Conservation (phyloP, 2,888 invertebrate genomes). For the Lottia gigantea region DNA sequence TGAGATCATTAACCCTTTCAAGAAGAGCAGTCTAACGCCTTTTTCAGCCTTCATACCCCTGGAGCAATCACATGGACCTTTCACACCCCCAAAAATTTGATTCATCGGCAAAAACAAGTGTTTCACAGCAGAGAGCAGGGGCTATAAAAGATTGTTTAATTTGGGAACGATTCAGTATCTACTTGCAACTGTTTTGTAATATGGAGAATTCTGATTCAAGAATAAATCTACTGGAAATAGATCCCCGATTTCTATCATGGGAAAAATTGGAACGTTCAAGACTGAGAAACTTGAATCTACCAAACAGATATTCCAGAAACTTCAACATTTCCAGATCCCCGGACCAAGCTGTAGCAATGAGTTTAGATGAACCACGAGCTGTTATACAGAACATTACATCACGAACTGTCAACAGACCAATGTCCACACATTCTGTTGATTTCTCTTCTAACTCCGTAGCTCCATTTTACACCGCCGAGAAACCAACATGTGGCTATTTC, state of each 20-base stretch:
- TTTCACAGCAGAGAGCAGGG: no score
- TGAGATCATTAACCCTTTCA: no score
- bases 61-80: no score
- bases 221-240: conserved; percentile 20
- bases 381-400: conserved; percentile 12
- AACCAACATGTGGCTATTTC: conserved; percentile 65
- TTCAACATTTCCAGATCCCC: conserved; percentile 37
- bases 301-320: conserved; percentile 58
- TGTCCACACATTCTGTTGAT: conserved; percentile 33
- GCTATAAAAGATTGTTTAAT: no score
- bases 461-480: conserved; percentile 61
- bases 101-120: no score
- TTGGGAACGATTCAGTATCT: no score
- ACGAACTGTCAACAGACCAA: conserved; percentile 12
- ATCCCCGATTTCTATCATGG: conserved; percentile 53
- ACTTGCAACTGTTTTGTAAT: no score
- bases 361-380: conserved; percentile 13
- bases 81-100: no score
- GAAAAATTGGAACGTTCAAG: conserved; percentile 56
- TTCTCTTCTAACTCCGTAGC: conserved; percentile 54
- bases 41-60: no score
- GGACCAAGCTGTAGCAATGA: neutral
- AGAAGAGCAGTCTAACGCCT: no score
- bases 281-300: conserved; percentile 52
- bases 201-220: no score